phyloP scores from a whole-genome alignment of 2,113 vertebrate genomes.

The Caranx ignobilis region DNA sequence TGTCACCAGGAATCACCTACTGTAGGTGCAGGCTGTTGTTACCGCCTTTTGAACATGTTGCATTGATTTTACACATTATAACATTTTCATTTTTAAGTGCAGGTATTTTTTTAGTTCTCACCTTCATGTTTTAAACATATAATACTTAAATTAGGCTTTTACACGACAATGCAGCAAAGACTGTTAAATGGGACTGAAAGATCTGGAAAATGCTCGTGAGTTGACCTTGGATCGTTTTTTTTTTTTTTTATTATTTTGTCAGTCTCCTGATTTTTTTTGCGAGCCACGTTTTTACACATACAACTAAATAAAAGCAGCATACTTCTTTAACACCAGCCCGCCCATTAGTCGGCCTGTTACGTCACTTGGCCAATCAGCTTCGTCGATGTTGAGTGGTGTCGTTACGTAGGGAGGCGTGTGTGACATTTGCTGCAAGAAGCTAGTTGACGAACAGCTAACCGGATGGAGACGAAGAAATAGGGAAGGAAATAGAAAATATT shows the following conservation, averaged over 20 bases:
- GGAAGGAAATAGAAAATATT: constrained; percentile 11
- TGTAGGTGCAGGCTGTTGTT: not conserved
- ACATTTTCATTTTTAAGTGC: not conserved
- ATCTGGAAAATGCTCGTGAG: no score
- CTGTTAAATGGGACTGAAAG: not conserved
- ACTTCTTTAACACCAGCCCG: constrained; percentile 40
- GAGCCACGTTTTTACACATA: not conserved
- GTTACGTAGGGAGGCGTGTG: constrained; percentile 72
- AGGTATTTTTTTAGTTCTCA: not conserved
- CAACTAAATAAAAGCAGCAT: not conserved
- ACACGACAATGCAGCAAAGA: not conserved
- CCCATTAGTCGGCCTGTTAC: constrained; percentile 18
- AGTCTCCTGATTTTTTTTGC: not conserved
- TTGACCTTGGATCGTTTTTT: no score
- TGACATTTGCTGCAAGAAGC: constrained; percentile 82
- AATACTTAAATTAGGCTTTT: not conserved
- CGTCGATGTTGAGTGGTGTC: constrained; percentile 46
- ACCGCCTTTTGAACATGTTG: not conserved
- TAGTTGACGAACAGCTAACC: constrained; percentile 60
- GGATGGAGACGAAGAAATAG: constrained; percentile 40
- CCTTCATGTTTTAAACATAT: not conserved
- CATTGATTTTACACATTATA: no score
- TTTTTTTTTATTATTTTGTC: not conserved
- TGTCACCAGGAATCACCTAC: not conserved
- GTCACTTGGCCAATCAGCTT: constrained; percentile 69